Conservation (phyloP, 2,888 invertebrate species). For the Odontomyia ornata region DNA sequence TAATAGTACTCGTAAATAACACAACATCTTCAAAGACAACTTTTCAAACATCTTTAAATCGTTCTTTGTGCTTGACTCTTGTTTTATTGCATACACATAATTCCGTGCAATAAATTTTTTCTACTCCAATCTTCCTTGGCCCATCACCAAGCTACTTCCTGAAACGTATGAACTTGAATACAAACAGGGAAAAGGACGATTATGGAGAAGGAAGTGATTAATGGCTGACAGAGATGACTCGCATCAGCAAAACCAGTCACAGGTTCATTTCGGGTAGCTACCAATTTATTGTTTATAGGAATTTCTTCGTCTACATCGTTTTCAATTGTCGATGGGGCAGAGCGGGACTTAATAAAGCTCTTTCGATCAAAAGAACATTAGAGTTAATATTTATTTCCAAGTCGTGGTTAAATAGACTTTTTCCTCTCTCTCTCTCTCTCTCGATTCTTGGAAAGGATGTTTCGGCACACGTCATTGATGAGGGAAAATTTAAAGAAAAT, state of each 20-base stretch:
- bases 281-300: conserved; percentile 23
- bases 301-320: neutral
- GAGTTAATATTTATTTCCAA: conserved; percentile 22
- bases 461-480: too few species aligned
- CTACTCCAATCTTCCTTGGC: neutral
- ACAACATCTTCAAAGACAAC: too few species aligned
- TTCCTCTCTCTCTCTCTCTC: neutral
- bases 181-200: conserved; percentile 36
- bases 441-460: too few species aligned
- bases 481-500: too few species aligned
- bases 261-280: neutral
- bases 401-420: conserved; percentile 5
- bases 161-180: conserved; percentile 25
- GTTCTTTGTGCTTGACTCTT: neutral
- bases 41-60: neutral
- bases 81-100: conserved; percentile 6
- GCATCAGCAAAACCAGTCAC: conserved; percentile 21
- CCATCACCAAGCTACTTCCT: neutral
- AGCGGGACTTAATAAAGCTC: conserved; percentile 24
- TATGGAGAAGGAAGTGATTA: conserved; percentile 25
- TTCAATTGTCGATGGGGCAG: too few species aligned
- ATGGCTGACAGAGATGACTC: conserved; percentile 31
- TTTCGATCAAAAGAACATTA: conserved; percentile 28
- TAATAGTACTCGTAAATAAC: too few species aligned
- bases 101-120: conserved; percentile 28